Conservation (phyloP, 2,888 invertebrate species). For the Catocala sponsa region DNA sequence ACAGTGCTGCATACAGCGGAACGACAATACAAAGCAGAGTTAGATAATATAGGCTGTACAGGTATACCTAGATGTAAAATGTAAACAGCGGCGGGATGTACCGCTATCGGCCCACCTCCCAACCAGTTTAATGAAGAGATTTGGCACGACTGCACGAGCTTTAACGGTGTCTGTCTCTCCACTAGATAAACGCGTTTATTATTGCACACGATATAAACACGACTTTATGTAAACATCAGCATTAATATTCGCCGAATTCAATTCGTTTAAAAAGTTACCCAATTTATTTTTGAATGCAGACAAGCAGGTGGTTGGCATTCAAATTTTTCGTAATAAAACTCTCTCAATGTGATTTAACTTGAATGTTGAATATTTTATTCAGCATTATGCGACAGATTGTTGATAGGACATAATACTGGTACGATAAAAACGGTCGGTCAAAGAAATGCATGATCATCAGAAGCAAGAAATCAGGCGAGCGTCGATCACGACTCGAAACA, state of each 20-base stretch:
- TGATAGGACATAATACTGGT: conserved; percentile 44
- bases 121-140: conserved; percentile 85
- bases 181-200: conserved; percentile 67
- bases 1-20: conserved; percentile 21
- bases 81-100: conserved; percentile 67
- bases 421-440: conserved; percentile 35
- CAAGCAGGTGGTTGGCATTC: conserved; percentile 18
- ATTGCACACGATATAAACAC: conserved; percentile 38
- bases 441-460: conserved; percentile 37
- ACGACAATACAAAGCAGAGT: conserved; percentile 34
- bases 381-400: conserved; percentile 23
- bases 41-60: conserved; percentile 37
- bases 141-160: conserved; percentile 82
- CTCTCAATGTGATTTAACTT: conserved; percentile 2
- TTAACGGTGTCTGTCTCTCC: conserved; percentile 73
- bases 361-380: conserved; percentile 20
- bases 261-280: conserved; percentile 14
- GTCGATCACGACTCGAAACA: conserved; percentile 61
- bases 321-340: conserved; percentile 8
- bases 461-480: conserved; percentile 54
- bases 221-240: conserved; percentile 36
- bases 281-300: conserved; percentile 23
- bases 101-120: conserved; percentile 70
- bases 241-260: conserved; percentile 24
- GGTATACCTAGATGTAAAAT: conserved; percentile 38